Base-by-base conservation (phyloP, 2,797 vertebrate genomes). In the Setipinna tenuifilis region DNA sequence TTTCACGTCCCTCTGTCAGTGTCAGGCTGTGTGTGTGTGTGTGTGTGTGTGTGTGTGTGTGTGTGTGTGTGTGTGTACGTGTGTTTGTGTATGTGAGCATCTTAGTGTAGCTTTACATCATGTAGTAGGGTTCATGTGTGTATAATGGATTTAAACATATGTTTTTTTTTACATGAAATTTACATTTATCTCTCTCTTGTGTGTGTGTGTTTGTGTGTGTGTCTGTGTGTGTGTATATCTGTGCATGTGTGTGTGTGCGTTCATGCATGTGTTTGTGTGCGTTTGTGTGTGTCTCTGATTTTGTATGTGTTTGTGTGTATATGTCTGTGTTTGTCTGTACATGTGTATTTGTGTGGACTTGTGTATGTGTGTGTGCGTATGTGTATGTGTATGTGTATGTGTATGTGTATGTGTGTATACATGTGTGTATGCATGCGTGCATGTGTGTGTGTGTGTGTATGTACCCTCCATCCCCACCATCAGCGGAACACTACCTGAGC, bases 401-500 rank as follows among this genome's bases (percentile, higher is more conserved):
- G 50, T 54, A 14, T 54, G 50, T 59, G 58, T 21, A 2, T 21
- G 19, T 21, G 61, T 25, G n/a, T 62, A 17, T 23, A 17, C 25
- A n/a, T 62, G 61, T 62, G 61, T 62, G n/a, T 62, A n/a, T 62
- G 61, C 25, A n/a, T 62, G n/a, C 25, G n/a, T 62, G 61, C 25
- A n/a, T 62, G 61, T 62, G 61, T 65, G 61, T 78, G 35, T 19
- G 35, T 75, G 14, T 71, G 65, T 31, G 11, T 83, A 3, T 83
- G 86, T 93, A 10, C 50, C 7, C 50, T 54, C 50, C 50, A n/a
- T 9, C 50, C 7, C 50, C 50, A 9, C 50, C 50, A 9, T 61
- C 94, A 96, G 96, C 94, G 88, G 97, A 97, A 82, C 96, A 97
- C 92, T 97, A 97, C 94, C 95, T 97, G 89, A 97, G 96, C 88